A percentile compares a stretch with the other conserved stretches of the same genome.
Conservation (phyloP, 2,113 vertebrate species). For the Plecotus auritus region DNA sequence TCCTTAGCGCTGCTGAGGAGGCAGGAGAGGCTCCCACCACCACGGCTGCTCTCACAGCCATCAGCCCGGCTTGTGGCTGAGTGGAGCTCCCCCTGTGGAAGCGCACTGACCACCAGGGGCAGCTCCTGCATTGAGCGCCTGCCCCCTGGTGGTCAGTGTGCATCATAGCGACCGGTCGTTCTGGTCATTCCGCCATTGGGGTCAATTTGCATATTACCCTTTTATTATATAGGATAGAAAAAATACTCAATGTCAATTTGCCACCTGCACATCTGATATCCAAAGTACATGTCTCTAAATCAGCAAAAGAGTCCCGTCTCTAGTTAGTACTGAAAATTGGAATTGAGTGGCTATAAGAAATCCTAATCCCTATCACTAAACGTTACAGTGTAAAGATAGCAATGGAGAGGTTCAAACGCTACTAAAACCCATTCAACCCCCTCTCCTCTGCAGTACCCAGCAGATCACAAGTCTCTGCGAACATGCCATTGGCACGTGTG, state of each 20-base stretch:
- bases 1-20: no score
- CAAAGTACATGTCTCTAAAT: background rate
- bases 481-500: background rate
- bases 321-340: background rate
- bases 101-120: no score
- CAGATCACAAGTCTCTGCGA: background rate
- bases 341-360: constrained; percentile 15
- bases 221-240: background rate
- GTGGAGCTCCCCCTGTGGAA: no score
- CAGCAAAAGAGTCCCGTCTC: background rate
- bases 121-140: no score
- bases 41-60: no score
- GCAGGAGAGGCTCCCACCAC: no score
- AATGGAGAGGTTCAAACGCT: constrained; percentile 12
- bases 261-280: background rate
- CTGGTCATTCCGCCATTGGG: no score
- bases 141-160: no score
- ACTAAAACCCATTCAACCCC: background rate
- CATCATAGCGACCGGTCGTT: no score
- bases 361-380: background rate
- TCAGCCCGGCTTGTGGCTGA: no score
- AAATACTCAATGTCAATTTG: background rate
- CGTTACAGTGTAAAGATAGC: background rate
- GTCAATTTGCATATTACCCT: no score
- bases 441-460: background rate